phyloP scores from a whole-genome alignment of 2,888 invertebrate genomes.

The Drosophila monieri region DNA sequence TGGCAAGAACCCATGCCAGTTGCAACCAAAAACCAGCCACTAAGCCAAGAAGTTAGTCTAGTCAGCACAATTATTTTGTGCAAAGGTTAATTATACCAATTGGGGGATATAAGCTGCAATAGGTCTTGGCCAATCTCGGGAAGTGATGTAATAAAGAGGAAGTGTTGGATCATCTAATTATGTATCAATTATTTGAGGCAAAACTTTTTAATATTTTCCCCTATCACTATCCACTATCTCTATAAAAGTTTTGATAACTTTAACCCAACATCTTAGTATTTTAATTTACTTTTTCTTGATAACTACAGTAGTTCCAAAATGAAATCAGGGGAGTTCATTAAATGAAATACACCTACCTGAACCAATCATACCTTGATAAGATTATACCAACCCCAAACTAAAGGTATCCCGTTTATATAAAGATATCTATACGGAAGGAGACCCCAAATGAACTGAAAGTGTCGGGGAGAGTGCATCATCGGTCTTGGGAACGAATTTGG shows the following conservation, averaged over 20 bases:
- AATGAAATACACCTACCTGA: slow-evolving; percentile 25
- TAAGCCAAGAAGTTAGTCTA: slow-evolving; percentile 28
- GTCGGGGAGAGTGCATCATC: slow-evolving; percentile 20
- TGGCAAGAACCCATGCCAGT: slow-evolving; percentile 21
- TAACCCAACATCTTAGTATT: background rate
- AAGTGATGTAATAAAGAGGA: slow-evolving; percentile 24
- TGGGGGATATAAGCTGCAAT: slow-evolving; percentile 17
- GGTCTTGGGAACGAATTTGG: slow-evolving; percentile 32
- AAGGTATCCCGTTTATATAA: slow-evolving; percentile 23
- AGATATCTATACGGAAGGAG: slow-evolving; percentile 13
- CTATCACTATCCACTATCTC: no score
- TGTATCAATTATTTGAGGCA: no score
- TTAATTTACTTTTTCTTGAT: slow-evolving; percentile 6
- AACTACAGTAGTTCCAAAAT: slow-evolving; percentile 11
- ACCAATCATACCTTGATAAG: slow-evolving; percentile 27
- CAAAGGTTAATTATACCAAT: slow-evolving; percentile 46
- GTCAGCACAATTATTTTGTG: slow-evolving; percentile 31
- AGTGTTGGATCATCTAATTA: slow-evolving; percentile 15
- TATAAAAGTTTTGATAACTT: background rate
- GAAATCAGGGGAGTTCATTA: slow-evolving; percentile 3
- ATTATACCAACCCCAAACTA: background rate
- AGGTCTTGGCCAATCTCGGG: slow-evolving; percentile 8
- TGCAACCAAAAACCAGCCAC: slow-evolving; percentile 40
- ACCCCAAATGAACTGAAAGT: slow-evolving; percentile 12
- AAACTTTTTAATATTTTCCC: no score